These are phyloP conservation scores for Erannis defoliaria DNA, from an alignment of 2,888 invertebrate species.

Conservation along the genomic window DNA sequence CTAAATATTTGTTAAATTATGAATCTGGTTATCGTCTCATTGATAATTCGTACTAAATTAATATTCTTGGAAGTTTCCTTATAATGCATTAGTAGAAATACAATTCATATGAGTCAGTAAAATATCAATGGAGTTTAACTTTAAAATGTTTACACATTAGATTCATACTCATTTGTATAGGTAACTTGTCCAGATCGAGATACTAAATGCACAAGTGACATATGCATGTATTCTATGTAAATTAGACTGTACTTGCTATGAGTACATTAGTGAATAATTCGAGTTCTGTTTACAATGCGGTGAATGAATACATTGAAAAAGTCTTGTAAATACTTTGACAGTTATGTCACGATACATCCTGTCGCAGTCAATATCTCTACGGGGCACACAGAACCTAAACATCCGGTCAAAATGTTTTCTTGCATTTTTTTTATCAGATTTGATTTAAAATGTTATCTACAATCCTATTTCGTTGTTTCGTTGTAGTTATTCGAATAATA, in stretches of 20 bases:
- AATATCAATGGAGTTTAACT: not conserved
- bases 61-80: not conserved
- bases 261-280: not conserved
- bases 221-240: not conserved
- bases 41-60: slow-evolving; percentile 30
- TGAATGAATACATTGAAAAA: too few species aligned
- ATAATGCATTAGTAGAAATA: not conserved
- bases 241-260: not conserved
- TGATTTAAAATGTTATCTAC: too few species aligned
- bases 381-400: too few species aligned
- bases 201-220: not conserved
- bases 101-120: not conserved
- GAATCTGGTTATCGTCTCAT: slow-evolving; percentile 21
- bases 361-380: too few species aligned
- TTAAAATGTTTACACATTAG: not conserved
- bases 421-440: too few species aligned
- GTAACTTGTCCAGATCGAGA: not conserved
- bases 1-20: slow-evolving; percentile 34
- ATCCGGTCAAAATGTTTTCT: too few species aligned
- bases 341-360: too few species aligned
- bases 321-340: too few species aligned
- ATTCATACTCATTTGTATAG: not conserved
- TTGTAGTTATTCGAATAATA: too few species aligned
- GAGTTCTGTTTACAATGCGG: too few species aligned
- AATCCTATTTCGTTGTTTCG: too few species aligned